Percentiles rank a stretch among this genome's conserved stretches.
These are phyloP conservation scores for Calliscelio sp. DNA, from an alignment of 2,888 invertebrate genomes.

Conservation along the genomic window DNA sequence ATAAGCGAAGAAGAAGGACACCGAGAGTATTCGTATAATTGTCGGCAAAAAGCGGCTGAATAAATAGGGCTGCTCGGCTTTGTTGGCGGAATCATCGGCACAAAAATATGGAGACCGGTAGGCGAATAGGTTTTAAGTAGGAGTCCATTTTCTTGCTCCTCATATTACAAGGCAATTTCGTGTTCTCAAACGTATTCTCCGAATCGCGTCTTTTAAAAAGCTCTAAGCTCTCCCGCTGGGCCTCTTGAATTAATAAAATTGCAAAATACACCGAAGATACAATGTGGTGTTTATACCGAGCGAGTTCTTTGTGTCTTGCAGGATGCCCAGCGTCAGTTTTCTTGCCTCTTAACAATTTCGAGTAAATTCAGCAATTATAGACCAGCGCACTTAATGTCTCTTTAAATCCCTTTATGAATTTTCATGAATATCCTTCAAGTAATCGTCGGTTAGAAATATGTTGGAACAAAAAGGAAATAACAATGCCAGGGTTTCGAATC, in stretches of 20 bases:
- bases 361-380: slow-evolving; percentile 45
- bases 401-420: slow-evolving; percentile 60
- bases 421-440: slow-evolving; percentile 38
- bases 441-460: slow-evolving; percentile 11
- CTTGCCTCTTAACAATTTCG: slow-evolving; percentile 36
- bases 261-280: slow-evolving; percentile 65
- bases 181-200: slow-evolving; percentile 61
- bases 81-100: slow-evolving; percentile 43
- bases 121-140: slow-evolving; percentile 65
- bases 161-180: slow-evolving; percentile 71
- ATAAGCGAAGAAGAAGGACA: too few relatives aligned
- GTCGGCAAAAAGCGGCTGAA: slow-evolving; percentile 73
- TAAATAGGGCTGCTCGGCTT: slow-evolving; percentile 72
- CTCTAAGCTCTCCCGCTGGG: slow-evolving; percentile 70
- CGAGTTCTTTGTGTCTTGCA: slow-evolving; percentile 45
- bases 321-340: not conserved
- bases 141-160: slow-evolving; percentile 69
- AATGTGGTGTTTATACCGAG: slow-evolving; percentile 61
- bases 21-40: slow-evolving; percentile 70
- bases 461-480: too few relatives aligned
- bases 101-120: slow-evolving; percentile 53
- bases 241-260: slow-evolving; percentile 75
- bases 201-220: slow-evolving; percentile 71
- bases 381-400: slow-evolving; percentile 30
- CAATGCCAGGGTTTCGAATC: too few relatives aligned